Evolutionary conservation across 2,113 vertebrate genomes (phyloP), one percentile per base, ranked within the genome.

Genomic region (Channa argus): DNA sequence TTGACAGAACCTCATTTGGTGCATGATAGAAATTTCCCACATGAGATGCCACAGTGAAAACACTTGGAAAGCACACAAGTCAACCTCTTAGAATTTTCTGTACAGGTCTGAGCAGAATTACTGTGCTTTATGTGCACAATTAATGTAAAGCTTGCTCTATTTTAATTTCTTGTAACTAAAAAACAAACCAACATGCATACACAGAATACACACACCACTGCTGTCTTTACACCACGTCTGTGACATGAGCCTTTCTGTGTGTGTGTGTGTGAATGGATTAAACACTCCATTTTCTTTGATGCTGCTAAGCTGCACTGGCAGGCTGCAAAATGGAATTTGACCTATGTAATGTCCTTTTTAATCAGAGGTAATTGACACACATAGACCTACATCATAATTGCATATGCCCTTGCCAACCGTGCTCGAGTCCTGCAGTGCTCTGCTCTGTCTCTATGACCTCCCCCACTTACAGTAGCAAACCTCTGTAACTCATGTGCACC

Each of bases 311-410:
- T 77, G 37, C 65, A 33, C 24, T 1, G 34, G 58, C 68, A 77
- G 63, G 77, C 60, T 77, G 79, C 75, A 74, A 82, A 80, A 81
- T 65, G 63, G 71, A 85, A 82, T 82, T 80, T 90, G 84, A 86
- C 79, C 80, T 68, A 15, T 53, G 50, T 39, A 66, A 88, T 74
- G 86, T 88, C 86, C 76, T 79, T 91, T 88, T 82, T 86, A 87
- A 91, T 88, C 74, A 89, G 78, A 63, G 41, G 51, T 86, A 85
- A 87, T 86, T 86, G 82, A 83, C 80, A 82, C 67, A 81, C 68
- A 77, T 84, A 76, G 80, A 77, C 86, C 53, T 87, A 84, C 79
- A 63, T 81, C 59, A 76, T 78, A 69, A 69, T 64, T 76, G 39
- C 54, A 10, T 3, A 45, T 69, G 75, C 45, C 83, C 79, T 89